Evolutionary conservation across 2,797 vertebrate species (phyloP).

Genomic region (Paratrypauchen microcephalus): DNA sequence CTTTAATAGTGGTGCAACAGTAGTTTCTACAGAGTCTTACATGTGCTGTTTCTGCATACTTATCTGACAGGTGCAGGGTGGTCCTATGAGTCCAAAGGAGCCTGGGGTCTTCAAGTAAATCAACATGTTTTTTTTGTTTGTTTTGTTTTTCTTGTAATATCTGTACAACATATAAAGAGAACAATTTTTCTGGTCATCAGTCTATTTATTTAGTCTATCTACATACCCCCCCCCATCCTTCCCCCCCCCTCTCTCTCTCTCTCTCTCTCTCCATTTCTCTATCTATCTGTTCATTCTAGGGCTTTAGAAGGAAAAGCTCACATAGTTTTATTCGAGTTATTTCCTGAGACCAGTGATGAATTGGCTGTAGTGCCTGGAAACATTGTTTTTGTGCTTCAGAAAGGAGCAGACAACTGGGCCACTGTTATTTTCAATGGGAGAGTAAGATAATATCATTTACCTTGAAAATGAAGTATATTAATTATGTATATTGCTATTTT

Average conservation of each 20-base stretch:
- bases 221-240: too few species aligned
- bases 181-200: too few species aligned
- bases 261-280: too few species aligned
- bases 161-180: not conserved
- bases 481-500: not conserved
- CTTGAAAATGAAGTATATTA: not conserved
- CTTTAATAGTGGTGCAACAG: not conserved
- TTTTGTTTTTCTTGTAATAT: not conserved
- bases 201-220: too few species aligned
- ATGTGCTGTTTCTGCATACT: conserved; percentile 5
- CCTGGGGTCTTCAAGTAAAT: conserved; percentile 89
- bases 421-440: conserved; percentile 93
- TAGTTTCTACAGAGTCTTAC: not conserved
- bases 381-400: conserved; percentile 93
- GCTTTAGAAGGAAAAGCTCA: conserved; percentile 90
- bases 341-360: conserved; percentile 87
- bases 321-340: conserved; percentile 89
- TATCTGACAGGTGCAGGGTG: conserved; percentile 75
- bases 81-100: conserved; percentile 81
- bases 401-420: conserved; percentile 92
- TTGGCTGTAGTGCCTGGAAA: conserved; percentile 92
- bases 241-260: too few species aligned
- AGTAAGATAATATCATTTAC: conserved; percentile 69
- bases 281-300: conserved; percentile 61
- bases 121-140: too few species aligned